phyloP scores from a whole-genome alignment of 2,113 vertebrate genomes.

The Oriolus oriolus region DNA sequence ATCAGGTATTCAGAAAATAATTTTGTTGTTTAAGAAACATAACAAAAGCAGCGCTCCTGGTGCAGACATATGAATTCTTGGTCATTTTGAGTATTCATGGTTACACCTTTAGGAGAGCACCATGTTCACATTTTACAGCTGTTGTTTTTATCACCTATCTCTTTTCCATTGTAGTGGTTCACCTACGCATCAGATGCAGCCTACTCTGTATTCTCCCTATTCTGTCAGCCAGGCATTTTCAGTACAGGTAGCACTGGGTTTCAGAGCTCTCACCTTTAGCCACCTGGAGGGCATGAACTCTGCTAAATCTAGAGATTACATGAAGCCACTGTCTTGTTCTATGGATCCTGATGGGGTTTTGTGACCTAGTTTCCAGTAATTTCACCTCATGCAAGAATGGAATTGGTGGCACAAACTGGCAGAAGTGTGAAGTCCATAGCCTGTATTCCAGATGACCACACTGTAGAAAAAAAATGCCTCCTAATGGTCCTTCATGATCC shows the following conservation, averaged over 20 bases:
- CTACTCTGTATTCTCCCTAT: background rate
- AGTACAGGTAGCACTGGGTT: background rate
- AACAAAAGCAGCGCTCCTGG: rapidly evolving
- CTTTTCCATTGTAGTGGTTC: background rate
- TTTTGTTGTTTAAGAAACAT: background rate
- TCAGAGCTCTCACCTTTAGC: background rate
- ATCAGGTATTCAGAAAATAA: background rate
- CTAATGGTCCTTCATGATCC: rapidly evolving
- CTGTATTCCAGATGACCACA: background rate
- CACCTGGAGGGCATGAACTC: background rate
- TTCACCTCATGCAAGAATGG: background rate
- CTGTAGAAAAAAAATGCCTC: background rate
- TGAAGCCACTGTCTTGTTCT: background rate
- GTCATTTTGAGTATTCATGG: background rate
- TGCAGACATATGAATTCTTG: rapidly evolving
- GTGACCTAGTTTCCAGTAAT: background rate
- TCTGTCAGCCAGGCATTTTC: background rate
- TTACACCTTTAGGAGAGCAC: background rate
- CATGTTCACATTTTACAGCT: background rate
- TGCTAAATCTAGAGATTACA: background rate
- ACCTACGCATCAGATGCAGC: background rate
- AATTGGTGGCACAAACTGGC: background rate
- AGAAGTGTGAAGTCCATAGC: background rate
- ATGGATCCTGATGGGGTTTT: background rate
- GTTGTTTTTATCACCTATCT: background rate